Conservation (phyloP, 2,113 vertebrate species). For the Cariama cristata region DNA sequence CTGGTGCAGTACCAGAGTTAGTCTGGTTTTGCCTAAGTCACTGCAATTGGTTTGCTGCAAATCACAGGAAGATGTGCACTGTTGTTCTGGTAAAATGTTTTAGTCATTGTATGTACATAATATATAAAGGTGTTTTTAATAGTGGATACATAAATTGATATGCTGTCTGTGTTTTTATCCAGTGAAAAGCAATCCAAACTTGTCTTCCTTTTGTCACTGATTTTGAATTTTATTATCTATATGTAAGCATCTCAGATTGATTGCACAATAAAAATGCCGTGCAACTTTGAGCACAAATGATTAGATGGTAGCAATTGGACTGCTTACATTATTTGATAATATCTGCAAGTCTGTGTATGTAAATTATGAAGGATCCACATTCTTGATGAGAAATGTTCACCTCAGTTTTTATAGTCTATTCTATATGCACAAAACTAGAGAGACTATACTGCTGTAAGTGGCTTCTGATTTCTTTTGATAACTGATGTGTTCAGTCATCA, state of each 20-base stretch:
- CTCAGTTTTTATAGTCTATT: not conserved
- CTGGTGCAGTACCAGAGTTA: not conserved
- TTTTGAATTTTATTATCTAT: conserved; percentile 7
- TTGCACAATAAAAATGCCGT: not conserved
- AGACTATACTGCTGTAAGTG: not conserved
- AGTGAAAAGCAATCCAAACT: not conserved
- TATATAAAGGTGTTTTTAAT: not conserved
- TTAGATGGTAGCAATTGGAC: not conserved
- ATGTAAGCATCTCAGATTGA: not conserved
- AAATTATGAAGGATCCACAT: not conserved
- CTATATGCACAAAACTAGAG: not conserved
- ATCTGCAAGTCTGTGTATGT: not conserved
- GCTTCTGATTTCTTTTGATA: not conserved
- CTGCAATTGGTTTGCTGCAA: not conserved
- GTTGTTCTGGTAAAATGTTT: not conserved
- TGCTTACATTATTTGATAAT: not conserved
- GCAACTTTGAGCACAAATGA: not conserved
- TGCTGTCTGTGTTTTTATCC: not conserved
- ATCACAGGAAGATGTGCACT: not conserved
- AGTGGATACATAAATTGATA: not conserved
- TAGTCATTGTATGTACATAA: not conserved
- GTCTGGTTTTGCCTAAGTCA: not conserved
- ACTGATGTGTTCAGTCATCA: not conserved
- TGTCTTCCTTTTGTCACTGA: not conserved
- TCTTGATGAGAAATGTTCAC: not conserved